Base-by-base conservation (phyloP, 2,888 invertebrate species). In the Eugnorisma glareosa region DNA sequence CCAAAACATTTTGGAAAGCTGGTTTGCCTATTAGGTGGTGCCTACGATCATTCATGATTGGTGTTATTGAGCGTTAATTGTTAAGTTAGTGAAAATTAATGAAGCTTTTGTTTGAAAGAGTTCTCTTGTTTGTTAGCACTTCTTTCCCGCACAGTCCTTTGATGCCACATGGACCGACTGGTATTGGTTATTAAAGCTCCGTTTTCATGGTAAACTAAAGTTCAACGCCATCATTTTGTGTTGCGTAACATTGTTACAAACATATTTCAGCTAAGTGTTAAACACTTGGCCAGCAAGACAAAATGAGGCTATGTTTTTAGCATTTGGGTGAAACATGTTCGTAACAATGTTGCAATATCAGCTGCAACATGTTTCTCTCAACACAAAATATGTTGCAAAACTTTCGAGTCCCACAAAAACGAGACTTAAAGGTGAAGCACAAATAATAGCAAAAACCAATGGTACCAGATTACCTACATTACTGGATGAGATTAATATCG, bases 401-500 rank as follows among this genome's bases (percentile, higher is more conserved):
- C 10, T 40, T 40, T n/a, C 31, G n/a, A 31, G 31, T 24, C 10
- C 31, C n/a, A 72, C 31, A 7, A 57, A 64, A 7, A 48, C 15
- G 28, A 8, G n/a, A 24, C 5, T 18, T 24, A 18, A 13, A 43
- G 5, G 18, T 6, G 2, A 79, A 79, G 66, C 78, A 78, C 64
- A 79, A 18, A n/a, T 15, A 78, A 51, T 21, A 73, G 48, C n/a
- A 59, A 57, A 72, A 5, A 78, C 37, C 18, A 79, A 73, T 1
- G 57, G 31, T 40, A 66, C 77, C 45, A 70, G 21, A 48, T 31
- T 73, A 78, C 78, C 79, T 66, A 79, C 40, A 66, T 79, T 11
- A 73, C 35, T 79, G 57, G 28, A 73, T 43, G 43, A 59, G 80
- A 37, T 78, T 79, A 35, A 78, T 66, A 73, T 78, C 66, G 43